These are phyloP conservation scores for Chlorodrepanis virens DNA, from an alignment of 2,113 vertebrate species.

Conservation along the genomic window DNA sequence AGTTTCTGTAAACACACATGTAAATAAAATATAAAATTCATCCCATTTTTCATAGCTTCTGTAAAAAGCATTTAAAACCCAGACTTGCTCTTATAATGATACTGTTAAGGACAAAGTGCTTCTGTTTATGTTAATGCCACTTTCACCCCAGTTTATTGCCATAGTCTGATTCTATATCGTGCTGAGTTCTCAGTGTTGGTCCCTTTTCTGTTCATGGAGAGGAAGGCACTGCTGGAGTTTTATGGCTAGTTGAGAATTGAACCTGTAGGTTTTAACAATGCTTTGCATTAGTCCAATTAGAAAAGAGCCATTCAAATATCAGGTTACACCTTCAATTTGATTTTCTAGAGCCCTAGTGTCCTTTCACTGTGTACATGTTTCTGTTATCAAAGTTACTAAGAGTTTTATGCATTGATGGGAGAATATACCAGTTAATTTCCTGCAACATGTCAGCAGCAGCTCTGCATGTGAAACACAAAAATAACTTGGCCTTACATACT, in stretches of 20 bases:
- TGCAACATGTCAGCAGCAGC: background rate
- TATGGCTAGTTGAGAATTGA: background rate
- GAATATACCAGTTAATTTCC: background rate
- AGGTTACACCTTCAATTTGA: background rate
- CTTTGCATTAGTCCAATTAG: background rate
- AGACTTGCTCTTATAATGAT: background rate
- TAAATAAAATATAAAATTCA: background rate
- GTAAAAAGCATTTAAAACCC: background rate
- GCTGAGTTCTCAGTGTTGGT: background rate
- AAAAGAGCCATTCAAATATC: background rate
- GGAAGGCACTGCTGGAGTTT: background rate
- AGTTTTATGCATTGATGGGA: background rate
- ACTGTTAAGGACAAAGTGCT: background rate
- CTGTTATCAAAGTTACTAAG: background rate
- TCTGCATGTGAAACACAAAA: background rate
- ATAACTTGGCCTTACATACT: slow-evolving; percentile 4
- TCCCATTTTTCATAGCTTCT: background rate
- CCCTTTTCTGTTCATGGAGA: background rate
- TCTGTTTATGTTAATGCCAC: background rate
- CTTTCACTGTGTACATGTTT: background rate
- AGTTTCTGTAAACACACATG: background rate
- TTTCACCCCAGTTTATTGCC: background rate
- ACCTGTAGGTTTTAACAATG: background rate
- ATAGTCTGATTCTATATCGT: background rate
- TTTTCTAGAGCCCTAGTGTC: background rate